Evolutionary conservation across 2,888 invertebrate genomes (phyloP), one percentile per base, ranked within the genome.

Genomic region (Cheilosia pagana): DNA sequence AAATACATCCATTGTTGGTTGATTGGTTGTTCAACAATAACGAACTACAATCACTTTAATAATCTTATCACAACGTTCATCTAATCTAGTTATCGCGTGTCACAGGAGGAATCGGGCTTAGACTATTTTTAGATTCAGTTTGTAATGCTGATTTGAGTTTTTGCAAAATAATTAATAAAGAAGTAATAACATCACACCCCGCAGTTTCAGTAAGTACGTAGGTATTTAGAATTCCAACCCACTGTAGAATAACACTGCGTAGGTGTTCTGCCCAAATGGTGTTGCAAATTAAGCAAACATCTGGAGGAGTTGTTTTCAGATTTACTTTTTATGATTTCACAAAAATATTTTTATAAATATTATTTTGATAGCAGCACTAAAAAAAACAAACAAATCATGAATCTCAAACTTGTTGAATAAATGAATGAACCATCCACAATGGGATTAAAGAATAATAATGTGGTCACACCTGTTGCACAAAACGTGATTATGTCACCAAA

Each of bases 391-490:
- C 28, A 41, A 16, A 45, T 16, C 12, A 41, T 45, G 23, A 25
- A 14, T 21, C 5, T 57, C 3, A 14, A 10, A 10, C 14, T 21
- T 21, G 14, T 21, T 53, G 68, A 77, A 60, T 77, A 53, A 53
- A 62, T 70, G 68, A 77, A 77, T 77, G 60, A 70, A 77, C 16
- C 19, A 53, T 55, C 45, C 25, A 76, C 60, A 62, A 28, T 45
- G 62, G 60, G 43, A 28, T 67, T n/a, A 57, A 41, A 48, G 50
- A 48, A 59, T 59, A 59, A 67, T 59, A 68, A 48, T 53, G 77
- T n/a, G n/a, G n/a, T 77, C 77, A 76, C 68, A 77, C 77, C 68
- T 77, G 77, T 62, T 77, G 68, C 68, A 55, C 68, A 62, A 45
- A 62, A 16, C 48, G 8, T 55, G 68, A 45, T 77, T 77, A 77